Conservation (phyloP, 2,113 vertebrate species). For the Ictalurus punctatus region DNA sequence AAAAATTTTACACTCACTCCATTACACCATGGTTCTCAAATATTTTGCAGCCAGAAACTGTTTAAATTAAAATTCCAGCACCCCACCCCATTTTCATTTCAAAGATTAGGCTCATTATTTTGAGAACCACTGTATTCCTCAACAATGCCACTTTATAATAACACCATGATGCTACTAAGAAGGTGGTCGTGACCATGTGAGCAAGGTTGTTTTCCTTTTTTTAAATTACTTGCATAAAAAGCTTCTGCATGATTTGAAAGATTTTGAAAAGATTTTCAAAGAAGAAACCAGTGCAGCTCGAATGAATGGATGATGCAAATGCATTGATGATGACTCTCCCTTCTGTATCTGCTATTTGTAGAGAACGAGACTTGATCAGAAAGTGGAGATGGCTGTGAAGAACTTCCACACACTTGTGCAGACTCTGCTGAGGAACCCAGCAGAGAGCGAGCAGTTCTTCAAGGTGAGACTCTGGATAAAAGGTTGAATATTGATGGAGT, state of each 20-base stretch:
- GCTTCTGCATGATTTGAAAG: not conserved
- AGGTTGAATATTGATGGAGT: not conserved
- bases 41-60: not conserved
- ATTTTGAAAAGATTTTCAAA: not conserved
- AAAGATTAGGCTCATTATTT: not conserved
- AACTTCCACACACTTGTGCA: slow-evolving; percentile 61
- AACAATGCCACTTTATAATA: not conserved
- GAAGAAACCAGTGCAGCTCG: not conserved
- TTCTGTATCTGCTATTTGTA: not conserved
- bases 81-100: not conserved
- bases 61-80: not conserved
- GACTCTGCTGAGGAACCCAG: slow-evolving; percentile 52
- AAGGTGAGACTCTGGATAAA: slow-evolving; percentile 56
- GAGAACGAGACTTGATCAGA: slow-evolving; percentile 59
- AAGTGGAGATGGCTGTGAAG: slow-evolving; percentile 61
- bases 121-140: not conserved
- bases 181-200: not conserved
- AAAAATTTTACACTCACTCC: not conserved
- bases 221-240: not conserved
- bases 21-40: not conserved
- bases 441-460: slow-evolving; percentile 60
- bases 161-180: not conserved
- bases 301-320: not conserved
- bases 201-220: not conserved
- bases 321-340: not conserved